phyloP scores from a whole-genome alignment of 2,113 vertebrate species.

The Myanophis thanlyinensis region DNA sequence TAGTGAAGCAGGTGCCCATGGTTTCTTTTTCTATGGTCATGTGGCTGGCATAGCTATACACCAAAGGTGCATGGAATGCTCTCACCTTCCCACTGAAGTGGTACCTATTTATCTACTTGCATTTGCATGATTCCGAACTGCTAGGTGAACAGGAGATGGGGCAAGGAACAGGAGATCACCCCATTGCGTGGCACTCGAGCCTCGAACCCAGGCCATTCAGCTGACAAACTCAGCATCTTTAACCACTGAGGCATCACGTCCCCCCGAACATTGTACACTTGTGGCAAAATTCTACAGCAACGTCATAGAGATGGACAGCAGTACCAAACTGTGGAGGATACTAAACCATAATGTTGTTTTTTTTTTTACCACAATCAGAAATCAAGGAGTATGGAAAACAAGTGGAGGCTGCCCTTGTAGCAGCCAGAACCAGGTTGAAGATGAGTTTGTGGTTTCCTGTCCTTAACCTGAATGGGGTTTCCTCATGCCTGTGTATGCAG shows the following conservation, averaged over 20 bases:
- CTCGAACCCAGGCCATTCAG: not conserved
- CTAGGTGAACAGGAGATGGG: not conserved
- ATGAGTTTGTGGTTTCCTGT: not conserved
- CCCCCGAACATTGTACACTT: not conserved
- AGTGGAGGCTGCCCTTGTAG: not conserved
- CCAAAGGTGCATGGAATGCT: not conserved
- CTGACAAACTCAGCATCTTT: not conserved
- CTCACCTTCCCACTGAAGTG: not conserved
- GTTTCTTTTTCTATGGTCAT: not conserved
- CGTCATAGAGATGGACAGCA: not conserved
- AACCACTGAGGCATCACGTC: not conserved
- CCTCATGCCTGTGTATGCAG: not conserved
- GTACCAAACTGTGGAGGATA: not conserved
- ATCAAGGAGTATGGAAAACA: not conserved
- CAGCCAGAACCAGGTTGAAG: not conserved
- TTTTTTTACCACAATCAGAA: not conserved
- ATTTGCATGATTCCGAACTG: not conserved
- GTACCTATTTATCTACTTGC: not conserved
- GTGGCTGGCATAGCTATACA: not conserved
- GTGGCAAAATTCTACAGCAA: not conserved
- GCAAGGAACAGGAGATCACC: not conserved
- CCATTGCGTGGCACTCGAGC: not conserved
- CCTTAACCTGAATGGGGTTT: not conserved
- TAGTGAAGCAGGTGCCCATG: not conserved
- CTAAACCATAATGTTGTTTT: not conserved